A percentile compares a stretch with the other conserved stretches of the same genome.
These are phyloP conservation scores for Serinus canaria DNA, from an alignment of 2,113 vertebrate species.

Conservation along the genomic window DNA sequence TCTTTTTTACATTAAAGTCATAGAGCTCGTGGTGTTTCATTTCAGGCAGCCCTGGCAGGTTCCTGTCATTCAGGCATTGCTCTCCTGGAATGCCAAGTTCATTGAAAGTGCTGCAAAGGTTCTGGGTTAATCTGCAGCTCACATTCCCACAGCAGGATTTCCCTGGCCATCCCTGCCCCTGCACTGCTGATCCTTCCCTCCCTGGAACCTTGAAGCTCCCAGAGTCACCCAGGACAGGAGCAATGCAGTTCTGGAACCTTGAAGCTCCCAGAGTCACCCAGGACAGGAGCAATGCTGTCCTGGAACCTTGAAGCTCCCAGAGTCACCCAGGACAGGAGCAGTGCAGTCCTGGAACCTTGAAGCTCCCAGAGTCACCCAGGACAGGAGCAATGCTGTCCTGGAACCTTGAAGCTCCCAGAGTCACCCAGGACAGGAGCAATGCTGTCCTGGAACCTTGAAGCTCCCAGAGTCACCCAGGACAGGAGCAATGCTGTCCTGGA, in stretches of 20 bases:
- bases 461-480: background rate
- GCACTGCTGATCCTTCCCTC: background rate
- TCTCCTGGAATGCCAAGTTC: background rate
- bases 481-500: background rate
- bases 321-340: background rate
- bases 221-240: background rate
- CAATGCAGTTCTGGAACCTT: rapidly evolving
- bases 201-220: background rate
- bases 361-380: background rate
- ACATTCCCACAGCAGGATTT: background rate
- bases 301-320: background rate
- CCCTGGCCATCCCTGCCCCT: background rate
- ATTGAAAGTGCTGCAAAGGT: background rate
- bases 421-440: background rate
- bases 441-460: background rate
- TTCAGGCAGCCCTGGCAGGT: background rate
- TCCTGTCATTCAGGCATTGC: background rate
- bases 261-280: rapidly evolving
- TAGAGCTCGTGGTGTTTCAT: background rate
- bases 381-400: background rate
- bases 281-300: background rate
- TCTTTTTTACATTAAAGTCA: background rate
- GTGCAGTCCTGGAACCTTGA: rapidly evolving
- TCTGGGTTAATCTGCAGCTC: background rate
- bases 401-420: background rate